Percentiles rank a stretch among this genome's conserved stretches.
These are phyloP conservation scores for Neoarius graeffei DNA, from an alignment of 2,113 vertebrate genomes.

Conservation along the genomic window DNA sequence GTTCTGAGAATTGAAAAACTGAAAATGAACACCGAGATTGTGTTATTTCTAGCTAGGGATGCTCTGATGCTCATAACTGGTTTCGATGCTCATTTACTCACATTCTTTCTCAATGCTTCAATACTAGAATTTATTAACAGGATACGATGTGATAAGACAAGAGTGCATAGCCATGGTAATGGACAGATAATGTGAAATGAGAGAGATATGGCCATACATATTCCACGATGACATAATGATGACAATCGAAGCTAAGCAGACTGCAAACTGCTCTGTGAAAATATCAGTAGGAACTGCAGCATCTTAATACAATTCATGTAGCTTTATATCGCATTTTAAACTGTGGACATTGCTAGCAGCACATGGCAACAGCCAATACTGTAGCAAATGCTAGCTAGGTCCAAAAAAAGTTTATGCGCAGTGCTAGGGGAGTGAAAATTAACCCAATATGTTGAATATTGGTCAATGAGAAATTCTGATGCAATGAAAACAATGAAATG, in stretches of 20 bases:
- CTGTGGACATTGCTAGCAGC: no score
- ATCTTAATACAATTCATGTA: neutral
- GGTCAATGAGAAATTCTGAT: no score
- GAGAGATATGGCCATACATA: neutral
- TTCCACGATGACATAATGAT: neutral
- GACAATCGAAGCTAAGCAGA: neutral
- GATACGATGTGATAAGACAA: neutral
- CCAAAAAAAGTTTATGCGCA: no score
- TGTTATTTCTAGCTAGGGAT: neutral
- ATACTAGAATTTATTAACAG: neutral
- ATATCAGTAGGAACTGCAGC: neutral
- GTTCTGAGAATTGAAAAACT: neutral
- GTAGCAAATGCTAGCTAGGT: neutral
- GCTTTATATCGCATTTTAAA: neutral
- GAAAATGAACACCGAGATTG: neutral
- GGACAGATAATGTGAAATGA: neutral
- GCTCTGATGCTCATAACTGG: neutral
- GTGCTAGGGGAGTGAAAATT: no score
- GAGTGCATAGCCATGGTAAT: neutral
- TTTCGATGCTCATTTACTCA: no score
- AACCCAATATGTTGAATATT: no score
- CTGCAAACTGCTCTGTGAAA: neutral
- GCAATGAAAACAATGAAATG: no score
- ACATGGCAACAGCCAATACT: neutral
- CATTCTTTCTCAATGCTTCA: neutral